These are phyloP conservation scores for Ophraella communa DNA, from an alignment of 2,888 invertebrate genomes.

Conservation along the genomic window DNA sequence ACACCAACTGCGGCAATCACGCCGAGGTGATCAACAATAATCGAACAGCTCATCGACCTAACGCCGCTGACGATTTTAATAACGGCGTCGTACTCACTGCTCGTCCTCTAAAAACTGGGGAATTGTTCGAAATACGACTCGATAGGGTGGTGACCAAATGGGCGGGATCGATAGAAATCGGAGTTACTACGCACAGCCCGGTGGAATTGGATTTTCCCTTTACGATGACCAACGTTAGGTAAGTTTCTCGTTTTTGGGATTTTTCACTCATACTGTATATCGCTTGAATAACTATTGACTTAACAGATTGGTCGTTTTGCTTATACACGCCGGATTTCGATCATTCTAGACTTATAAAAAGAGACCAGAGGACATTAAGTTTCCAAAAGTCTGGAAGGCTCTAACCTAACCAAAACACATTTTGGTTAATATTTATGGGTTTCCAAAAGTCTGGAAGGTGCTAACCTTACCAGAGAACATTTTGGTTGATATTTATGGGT, in stretches of 20 bases:
- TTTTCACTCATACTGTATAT: too few relatives aligned
- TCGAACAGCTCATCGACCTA: slow-evolving; percentile 89
- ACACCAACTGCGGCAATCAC: slow-evolving; percentile 90
- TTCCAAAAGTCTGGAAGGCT: too few relatives aligned
- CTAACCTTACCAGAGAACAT: too few relatives aligned
- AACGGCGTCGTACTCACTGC: slow-evolving; percentile 92
- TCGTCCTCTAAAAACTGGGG: slow-evolving; percentile 83
- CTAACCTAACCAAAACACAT: too few relatives aligned
- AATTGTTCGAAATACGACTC: slow-evolving; percentile 90
- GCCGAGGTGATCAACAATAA: slow-evolving; percentile 91
- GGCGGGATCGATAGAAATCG: slow-evolving; percentile 93
- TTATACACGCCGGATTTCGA: too few relatives aligned
- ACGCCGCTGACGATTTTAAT: slow-evolving; percentile 92
- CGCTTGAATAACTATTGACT: too few relatives aligned
- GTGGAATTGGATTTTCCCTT: slow-evolving; percentile 88
- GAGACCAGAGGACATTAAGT: too few relatives aligned
- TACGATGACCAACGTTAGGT: slow-evolving; percentile 87
- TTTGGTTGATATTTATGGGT: too few relatives aligned
- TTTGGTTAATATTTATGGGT: too few relatives aligned
- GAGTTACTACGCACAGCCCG: slow-evolving; percentile 87
- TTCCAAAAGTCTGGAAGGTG: too few relatives aligned
- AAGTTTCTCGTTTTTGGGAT: neutral
- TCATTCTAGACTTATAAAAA: too few relatives aligned
- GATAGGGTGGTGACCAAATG: slow-evolving; percentile 91
- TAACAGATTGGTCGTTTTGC: too few relatives aligned